Base-by-base conservation (phyloP, 1,140 invertebrate genomes). In the Nephotettix cincticeps region DNA sequence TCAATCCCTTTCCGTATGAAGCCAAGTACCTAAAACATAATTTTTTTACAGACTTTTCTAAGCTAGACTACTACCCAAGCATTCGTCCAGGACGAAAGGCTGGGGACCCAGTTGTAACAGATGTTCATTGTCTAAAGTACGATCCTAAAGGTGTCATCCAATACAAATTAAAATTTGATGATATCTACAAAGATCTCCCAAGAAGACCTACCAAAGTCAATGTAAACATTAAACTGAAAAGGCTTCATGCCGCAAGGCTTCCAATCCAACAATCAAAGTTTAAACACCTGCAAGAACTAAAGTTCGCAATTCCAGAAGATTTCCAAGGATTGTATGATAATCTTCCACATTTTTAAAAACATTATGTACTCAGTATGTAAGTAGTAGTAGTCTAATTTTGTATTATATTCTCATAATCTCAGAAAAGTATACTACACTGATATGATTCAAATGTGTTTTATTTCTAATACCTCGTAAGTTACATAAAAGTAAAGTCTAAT, bases 81-180 rank as follows among this genome's bases (percentile, higher is more conserved):
- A 66, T 75, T 69, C 17, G 58, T 4, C 70, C 70, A 21, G 72
- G 70, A 25, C 43, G 30, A 61, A 56, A 43, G 43, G 27, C n/a
- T 27, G 68, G 63, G 0, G 71, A 73, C 13, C 73, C 71, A 1
- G 58, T 63, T 2, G 73, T 74, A 21, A 67, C 29, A 0, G 73
- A 72, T 51, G 51, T 72, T 23, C 61, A 72, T 36, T 32, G 29
- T 14, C n/a, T 77, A 6, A 69, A 69, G 25, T 76, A 77, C 54
- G 28, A 71, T 30, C 71, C 74, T 13, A 11, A 21, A 1, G 74
- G 72, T 30, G 63, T 30, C 19, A 73, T 76, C n/a, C 13, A 71
- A 9, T 76, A 71, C 69, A 76, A 75, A 45, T 27, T 72, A n/a
- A 28, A 75, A 25, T 74, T 68, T 56, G 32, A 40, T 45, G 36